Conservation (phyloP, 2,113 vertebrate species). For the Cyanoramphus novaezelandiae region DNA sequence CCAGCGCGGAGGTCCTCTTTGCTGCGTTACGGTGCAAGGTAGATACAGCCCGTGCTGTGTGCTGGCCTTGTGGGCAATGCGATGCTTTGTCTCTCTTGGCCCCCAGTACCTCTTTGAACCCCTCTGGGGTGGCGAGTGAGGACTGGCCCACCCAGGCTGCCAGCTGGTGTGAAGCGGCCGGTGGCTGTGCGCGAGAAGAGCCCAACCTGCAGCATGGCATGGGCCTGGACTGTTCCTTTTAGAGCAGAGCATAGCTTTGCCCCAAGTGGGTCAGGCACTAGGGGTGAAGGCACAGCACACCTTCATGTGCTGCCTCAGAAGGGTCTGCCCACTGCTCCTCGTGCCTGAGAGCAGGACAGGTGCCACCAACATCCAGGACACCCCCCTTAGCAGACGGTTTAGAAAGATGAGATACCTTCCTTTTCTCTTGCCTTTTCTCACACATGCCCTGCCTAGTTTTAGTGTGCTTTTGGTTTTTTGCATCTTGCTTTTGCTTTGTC, state of each 20-base stretch:
- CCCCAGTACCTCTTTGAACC: fast-evolving
- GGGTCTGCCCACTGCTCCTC: neutral
- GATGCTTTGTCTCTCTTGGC: fast-evolving
- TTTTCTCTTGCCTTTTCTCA: neutral
- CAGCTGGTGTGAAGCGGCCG: no score
- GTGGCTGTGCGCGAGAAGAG: fast-evolving
- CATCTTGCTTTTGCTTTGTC: neutral
- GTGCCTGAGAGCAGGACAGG: fast-evolving
- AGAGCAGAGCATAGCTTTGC: fast-evolving
- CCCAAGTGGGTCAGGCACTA: fast-evolving
- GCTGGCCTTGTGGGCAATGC: neutral
- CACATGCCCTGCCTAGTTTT: neutral
- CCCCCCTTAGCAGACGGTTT: fast-evolving
- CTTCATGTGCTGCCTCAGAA: fast-evolving
- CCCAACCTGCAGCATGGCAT: no score
- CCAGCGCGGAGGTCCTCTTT: neutral
- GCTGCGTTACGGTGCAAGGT: fast-evolving
- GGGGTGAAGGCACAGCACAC: fast-evolving
- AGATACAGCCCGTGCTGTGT: fast-evolving
- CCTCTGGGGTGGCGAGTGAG: no score
- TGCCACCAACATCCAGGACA: neutral
- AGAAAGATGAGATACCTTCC: fast-evolving
- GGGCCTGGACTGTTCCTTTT: neutral
- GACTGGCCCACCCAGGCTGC: neutral
- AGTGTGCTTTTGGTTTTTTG: neutral